Conservation (phyloP, 2,797 vertebrate genomes). For the Parauchenoglanis punctatus region DNA sequence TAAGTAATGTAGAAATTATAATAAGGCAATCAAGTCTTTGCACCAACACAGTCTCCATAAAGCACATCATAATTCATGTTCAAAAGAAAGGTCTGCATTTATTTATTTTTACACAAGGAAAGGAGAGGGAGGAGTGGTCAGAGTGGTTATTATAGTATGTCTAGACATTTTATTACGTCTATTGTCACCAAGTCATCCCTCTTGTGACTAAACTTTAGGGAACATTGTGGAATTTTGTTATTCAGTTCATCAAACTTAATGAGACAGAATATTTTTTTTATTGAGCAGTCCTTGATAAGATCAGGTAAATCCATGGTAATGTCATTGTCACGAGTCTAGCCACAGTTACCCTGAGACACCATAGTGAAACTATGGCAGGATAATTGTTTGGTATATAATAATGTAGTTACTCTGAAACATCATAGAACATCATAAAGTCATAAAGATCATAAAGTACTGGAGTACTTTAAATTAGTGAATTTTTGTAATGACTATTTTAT, state of each 20-base stretch:
- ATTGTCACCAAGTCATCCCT: background rate
- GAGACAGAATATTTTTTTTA: background rate
- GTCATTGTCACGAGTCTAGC: background rate
- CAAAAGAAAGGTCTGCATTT: background rate
- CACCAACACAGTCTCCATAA: background rate
- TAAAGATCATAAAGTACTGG: background rate
- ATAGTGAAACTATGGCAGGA: background rate
- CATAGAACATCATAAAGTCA: background rate
- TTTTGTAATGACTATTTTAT: background rate
- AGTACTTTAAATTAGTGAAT: background rate
- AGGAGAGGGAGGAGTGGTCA: background rate
- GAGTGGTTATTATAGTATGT: background rate
- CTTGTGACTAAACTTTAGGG: background rate
- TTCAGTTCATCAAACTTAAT: background rate
- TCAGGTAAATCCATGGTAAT: background rate
- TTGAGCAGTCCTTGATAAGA: background rate
- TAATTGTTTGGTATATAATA: background rate
- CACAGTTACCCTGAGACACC: background rate
- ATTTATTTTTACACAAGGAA: background rate
- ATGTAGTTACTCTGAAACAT: background rate
- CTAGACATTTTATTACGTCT: background rate
- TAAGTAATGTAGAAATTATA: background rate
- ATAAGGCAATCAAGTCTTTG: background rate
- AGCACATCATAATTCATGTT: background rate
- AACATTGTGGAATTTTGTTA: background rate